A percentile compares a stretch with the other conserved stretches of the same genome.
Evolutionary conservation across 2,113 vertebrate genomes (phyloP).

Genomic region (Ailuropoda melanoleuca): DNA sequence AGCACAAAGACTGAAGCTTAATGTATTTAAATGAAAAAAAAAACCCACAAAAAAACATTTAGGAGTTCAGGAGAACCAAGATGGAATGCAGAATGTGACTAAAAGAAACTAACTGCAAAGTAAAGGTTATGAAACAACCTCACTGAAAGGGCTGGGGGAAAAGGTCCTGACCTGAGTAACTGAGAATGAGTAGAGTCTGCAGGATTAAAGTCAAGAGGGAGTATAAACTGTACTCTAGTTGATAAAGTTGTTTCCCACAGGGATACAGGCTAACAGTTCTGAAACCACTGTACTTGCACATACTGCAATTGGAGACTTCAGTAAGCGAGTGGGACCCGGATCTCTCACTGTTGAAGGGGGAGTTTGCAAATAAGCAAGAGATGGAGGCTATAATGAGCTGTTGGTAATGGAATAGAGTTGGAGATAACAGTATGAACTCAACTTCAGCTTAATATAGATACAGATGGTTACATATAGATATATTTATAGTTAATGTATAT

Average conservation of each 20-base stretch:
- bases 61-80: not conserved
- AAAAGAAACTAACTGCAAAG: not conserved
- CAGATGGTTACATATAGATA: not conserved
- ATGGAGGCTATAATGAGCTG: not conserved
- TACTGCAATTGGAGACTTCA: not conserved
- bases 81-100: not conserved
- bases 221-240: not conserved
- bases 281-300: not conserved
- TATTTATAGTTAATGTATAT: not conserved
- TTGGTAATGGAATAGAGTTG: not conserved
- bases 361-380: not conserved
- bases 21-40: not conserved
- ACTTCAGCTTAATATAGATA: not conserved
- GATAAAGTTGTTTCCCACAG: not conserved
- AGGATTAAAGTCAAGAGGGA: not conserved
- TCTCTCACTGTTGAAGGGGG: not conserved
- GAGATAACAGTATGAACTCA: not conserved
- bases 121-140: not conserved
- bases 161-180: not conserved
- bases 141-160: not conserved
- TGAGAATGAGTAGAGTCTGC: not conserved
- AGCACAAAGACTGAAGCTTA: not conserved
- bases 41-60: not conserved
- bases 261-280: not conserved
- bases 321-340: not conserved